Evolutionary conservation across 2,113 vertebrate species (phyloP).

Genomic region (Tapirus terrestris): DNA sequence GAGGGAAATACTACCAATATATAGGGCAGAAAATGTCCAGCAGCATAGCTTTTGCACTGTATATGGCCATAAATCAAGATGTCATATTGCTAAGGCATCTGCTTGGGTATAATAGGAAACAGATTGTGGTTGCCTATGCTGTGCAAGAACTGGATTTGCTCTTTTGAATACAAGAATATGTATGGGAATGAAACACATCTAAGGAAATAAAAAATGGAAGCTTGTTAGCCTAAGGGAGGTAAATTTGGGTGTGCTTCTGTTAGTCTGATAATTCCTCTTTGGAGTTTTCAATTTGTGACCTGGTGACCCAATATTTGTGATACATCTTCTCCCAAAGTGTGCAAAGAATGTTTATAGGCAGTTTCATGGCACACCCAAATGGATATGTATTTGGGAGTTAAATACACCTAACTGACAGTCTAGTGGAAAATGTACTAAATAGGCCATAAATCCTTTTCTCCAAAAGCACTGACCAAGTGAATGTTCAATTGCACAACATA

Average conservation of each 20-base stretch:
- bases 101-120: background rate
- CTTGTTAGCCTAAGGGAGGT: background rate
- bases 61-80: background rate
- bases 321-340: background rate
- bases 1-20: background rate
- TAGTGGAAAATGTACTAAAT: background rate
- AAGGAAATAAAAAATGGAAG: background rate
- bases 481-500: accelerated
- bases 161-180: background rate
- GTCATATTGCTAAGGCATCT: background rate
- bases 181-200: background rate
- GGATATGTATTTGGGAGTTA: background rate
- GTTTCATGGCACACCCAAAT: background rate
- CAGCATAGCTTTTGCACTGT: background rate
- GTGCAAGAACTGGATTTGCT: background rate
- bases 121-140: too few relatives aligned
- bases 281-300: background rate
- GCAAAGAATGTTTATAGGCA: background rate
- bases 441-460: background rate
- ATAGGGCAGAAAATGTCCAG: background rate
- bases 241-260: background rate
- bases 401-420: background rate
- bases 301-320: background rate
- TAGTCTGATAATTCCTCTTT: background rate
- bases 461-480: background rate